Evolutionary conservation across 2,888 invertebrate species (phyloP), one percentile per base, ranked within the genome.

Genomic region (Mimachlamys varia): DNA sequence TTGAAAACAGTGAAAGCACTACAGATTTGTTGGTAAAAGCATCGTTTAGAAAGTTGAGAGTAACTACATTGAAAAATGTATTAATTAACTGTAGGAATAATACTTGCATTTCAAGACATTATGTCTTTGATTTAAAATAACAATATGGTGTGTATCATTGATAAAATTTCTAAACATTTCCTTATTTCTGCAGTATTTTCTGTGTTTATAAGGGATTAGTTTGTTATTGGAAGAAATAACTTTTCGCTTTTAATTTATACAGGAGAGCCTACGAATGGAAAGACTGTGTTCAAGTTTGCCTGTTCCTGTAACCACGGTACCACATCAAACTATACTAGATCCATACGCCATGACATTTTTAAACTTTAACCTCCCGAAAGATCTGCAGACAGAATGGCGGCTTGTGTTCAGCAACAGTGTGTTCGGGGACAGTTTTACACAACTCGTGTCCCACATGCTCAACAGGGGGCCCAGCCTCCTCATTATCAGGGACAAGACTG

Each of bases 371-470:
- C 97, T 99, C 90, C 98, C 98, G 0, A 97, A 97, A 92, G 98
- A 98, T 92, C 97, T 98, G 93, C 98, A 98, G 95, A 97, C 97
- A 93, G 98, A 98, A 96, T 99, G 99, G 99, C 97, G 98, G 94
- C 98, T 98, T 95, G 97, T 99, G 4, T 99, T 98, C 97, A 94
- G 94, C 91, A 96, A 95, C 91, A 90, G 90, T 62, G 89, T 94
- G 90, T 98, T 99, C 96, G 99, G 99, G 0, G 98, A 99, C 97
- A 98, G 98, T 90, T 99, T 97, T 93, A 93, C 96, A 0, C 98
- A 98, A 0, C 91, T 97, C 88, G 90, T 95, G 7, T 93, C 94
- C 58, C 93, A 93, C 58, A 94, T 96, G 44, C 27, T 93, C 19
- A 93, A 95, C 27, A 93, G 96, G 90, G 97, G 97, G 5, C 97